Evolutionary conservation across 2,797 vertebrate genomes (phyloP).

Genomic region (Sebastes trivittatus): DNA sequence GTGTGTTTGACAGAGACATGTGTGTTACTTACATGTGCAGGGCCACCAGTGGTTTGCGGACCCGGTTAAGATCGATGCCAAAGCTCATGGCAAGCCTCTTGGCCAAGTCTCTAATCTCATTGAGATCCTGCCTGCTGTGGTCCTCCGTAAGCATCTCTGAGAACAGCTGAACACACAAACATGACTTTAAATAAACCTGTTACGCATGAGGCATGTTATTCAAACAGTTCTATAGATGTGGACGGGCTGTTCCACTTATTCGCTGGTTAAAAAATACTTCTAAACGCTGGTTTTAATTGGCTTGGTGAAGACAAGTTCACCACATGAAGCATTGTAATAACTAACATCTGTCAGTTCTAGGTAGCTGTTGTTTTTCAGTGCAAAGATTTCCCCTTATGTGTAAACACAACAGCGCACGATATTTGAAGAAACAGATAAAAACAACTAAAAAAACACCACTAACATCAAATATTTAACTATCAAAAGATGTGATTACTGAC

Average conservation of each 20-base stretch:
- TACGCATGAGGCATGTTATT: background rate
- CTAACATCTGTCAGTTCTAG: background rate
- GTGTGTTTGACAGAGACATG: background rate
- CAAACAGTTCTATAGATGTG: background rate
- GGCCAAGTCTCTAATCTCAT: constrained; percentile 87
- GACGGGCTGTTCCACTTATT: background rate
- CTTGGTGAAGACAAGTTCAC: background rate
- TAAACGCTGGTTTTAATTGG: background rate
- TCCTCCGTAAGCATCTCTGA: constrained; percentile 78
- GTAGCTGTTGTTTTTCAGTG: background rate
- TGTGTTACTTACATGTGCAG: constrained; percentile 85
- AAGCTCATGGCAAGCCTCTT: constrained; percentile 88
- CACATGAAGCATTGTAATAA: background rate
- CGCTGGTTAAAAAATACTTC: background rate
- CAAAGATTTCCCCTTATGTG: background rate
- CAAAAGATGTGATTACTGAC: background rate
- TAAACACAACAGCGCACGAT: background rate
- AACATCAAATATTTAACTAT: background rate
- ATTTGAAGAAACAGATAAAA: background rate
- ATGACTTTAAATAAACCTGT: constrained; percentile 1
- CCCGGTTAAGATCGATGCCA: constrained; percentile 83
- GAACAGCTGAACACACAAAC: constrained; percentile 76
- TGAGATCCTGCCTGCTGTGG: constrained; percentile 66
- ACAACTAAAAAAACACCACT: background rate
- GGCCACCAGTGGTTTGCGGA: constrained; percentile 82